These are phyloP conservation scores for Metallyticus violacea DNA, from an alignment of 2,888 invertebrate genomes.

Conservation along the genomic window DNA sequence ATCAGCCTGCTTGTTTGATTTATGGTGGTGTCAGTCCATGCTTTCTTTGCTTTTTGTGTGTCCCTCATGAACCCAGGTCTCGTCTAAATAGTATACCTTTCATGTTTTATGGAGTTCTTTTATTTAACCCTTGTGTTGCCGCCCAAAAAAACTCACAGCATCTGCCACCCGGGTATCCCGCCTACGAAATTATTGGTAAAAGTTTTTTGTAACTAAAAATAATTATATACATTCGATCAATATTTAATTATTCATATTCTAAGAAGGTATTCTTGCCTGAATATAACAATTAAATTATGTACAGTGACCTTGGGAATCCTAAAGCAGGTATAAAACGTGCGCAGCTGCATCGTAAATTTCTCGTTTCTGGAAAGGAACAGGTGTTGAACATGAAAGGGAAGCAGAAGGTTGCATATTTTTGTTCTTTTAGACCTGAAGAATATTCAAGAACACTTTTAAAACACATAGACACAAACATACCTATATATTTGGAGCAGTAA, in stretches of 20 bases:
- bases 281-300: not conserved
- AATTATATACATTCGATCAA: too few relatives aligned
- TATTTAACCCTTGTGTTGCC: not conserved
- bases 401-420: not conserved
- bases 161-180: not conserved
- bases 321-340: not conserved
- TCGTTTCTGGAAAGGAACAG: not conserved
- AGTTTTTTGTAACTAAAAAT: not conserved
- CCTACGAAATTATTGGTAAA: conserved; percentile 1
- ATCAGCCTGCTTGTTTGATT: too few relatives aligned
- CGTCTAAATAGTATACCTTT: too few relatives aligned
- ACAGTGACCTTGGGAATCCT: too few relatives aligned
- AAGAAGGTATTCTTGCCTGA: not conserved
- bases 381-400: not conserved
- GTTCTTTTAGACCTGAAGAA: not conserved
- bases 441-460: not conserved
- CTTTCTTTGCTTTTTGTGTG: too few relatives aligned
- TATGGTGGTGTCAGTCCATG: too few relatives aligned
- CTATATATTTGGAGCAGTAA: conserved; percentile 1
- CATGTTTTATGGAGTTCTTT: too few relatives aligned
- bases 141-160: conserved; percentile 10
- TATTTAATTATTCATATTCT: too few relatives aligned
- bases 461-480: not conserved
- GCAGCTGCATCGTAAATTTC: conserved; percentile 3
- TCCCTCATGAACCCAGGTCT: too few relatives aligned